These are phyloP conservation scores for Vultur gryphus DNA, from an alignment of 2,797 vertebrate genomes.

Conservation along the genomic window DNA sequence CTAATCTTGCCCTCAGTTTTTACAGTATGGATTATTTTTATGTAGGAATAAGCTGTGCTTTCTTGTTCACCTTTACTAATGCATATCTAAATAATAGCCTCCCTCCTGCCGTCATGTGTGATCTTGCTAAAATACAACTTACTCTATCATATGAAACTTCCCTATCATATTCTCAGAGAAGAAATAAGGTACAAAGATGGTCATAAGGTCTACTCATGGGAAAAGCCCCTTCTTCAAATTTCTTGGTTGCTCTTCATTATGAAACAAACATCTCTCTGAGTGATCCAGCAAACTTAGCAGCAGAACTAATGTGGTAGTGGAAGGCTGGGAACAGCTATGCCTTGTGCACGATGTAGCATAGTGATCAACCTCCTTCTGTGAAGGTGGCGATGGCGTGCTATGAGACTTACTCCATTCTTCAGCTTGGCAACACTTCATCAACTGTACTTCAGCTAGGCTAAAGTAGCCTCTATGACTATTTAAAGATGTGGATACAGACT, in stretches of 20 bases:
- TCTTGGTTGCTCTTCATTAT: neutral
- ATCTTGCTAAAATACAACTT: neutral
- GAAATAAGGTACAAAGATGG: neutral
- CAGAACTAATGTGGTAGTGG: rapidly evolving
- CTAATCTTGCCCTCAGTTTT: neutral
- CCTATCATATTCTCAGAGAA: neutral
- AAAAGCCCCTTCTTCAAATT: neutral
- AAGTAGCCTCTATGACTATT: neutral
- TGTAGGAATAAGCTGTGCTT: neutral
- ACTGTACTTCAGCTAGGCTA: neutral
- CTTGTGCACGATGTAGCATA: rapidly evolving
- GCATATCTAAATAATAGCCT: neutral
- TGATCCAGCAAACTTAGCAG: neutral
- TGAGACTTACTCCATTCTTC: neutral
- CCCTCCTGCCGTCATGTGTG: neutral
- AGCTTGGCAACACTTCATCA: neutral
- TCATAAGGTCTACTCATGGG: neutral
- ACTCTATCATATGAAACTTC: neutral
- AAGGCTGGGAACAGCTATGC: neutral
- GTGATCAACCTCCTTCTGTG: neutral
- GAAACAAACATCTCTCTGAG: neutral
- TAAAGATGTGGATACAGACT: neutral
- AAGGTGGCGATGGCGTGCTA: neutral
- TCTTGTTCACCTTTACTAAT: neutral
- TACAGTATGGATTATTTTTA: neutral